These are phyloP conservation scores for Ochotona curzoniae DNA, from an alignment of 2,113 vertebrate species.

Conservation along the genomic window DNA sequence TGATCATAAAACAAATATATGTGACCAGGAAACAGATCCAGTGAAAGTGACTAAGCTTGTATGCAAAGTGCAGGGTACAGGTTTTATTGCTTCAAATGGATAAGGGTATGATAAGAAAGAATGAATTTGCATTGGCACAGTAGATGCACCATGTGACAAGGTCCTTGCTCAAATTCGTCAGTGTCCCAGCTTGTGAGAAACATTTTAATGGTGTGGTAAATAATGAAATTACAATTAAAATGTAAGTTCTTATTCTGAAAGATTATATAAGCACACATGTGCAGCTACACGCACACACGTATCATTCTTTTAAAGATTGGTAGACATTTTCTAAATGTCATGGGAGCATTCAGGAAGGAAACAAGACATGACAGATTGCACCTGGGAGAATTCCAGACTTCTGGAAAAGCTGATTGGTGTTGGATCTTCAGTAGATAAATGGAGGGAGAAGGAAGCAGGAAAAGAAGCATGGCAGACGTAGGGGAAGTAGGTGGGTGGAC, in stretches of 20 bases:
- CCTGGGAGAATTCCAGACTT: neutral
- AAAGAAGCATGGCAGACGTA: neutral
- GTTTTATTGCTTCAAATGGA: slow-evolving; percentile 2
- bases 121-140: neutral
- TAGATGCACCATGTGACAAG: neutral
- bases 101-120: neutral
- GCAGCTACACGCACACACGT: neutral
- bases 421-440: neutral
- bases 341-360: neutral
- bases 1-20: slow-evolving; percentile 22
- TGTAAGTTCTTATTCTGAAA: neutral
- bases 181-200: neutral
- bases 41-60: neutral
- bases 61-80: neutral
- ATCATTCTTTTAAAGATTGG: neutral
- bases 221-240: neutral
- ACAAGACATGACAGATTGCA: neutral
- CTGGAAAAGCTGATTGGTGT: neutral
- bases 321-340: neutral
- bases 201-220: neutral
- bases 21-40: slow-evolving; percentile 19
- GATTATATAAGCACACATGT: neutral
- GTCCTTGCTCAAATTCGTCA: neutral
- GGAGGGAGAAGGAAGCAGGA: neutral
- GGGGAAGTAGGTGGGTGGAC: accelerated